phyloP scores from a whole-genome alignment of 2,113 vertebrate species.

The Microtus oregoni region DNA sequence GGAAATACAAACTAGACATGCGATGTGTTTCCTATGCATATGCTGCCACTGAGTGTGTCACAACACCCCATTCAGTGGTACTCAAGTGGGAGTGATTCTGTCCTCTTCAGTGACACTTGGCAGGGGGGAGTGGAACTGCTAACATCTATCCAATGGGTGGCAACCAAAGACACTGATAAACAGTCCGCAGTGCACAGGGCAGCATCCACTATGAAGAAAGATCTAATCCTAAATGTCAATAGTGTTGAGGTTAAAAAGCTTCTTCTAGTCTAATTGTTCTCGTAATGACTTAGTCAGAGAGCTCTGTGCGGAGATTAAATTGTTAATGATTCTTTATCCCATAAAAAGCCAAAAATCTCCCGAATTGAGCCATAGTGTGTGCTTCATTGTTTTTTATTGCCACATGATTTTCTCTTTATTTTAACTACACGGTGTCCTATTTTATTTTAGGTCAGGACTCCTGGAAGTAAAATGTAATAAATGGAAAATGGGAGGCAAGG shows the following conservation, averaged over 20 bases:
- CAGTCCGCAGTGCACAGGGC: background rate
- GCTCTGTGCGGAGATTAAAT: slow-evolving; percentile 24
- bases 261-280: background rate
- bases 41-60: background rate
- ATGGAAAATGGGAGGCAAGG: slow-evolving; percentile 34
- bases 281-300: background rate
- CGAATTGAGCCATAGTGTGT: slow-evolving; percentile 21
- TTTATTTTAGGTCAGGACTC: slow-evolving; percentile 58
- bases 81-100: background rate
- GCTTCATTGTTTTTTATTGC: slow-evolving; percentile 57
- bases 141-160: background rate
- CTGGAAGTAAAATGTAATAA: slow-evolving; percentile 57
- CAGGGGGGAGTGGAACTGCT: background rate
- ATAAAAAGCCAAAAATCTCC: slow-evolving; percentile 17
- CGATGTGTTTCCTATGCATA: background rate
- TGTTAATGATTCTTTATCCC: background rate
- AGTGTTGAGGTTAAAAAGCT: background rate
- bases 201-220: background rate
- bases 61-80: background rate
- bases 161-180: background rate
- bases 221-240: background rate
- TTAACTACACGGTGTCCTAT: slow-evolving; percentile 34
- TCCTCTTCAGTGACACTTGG: background rate
- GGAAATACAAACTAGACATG: background rate
- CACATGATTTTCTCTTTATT: background rate